These are phyloP conservation scores for Caranx ignobilis DNA, from an alignment of 2,113 vertebrate species.

Conservation along the genomic window DNA sequence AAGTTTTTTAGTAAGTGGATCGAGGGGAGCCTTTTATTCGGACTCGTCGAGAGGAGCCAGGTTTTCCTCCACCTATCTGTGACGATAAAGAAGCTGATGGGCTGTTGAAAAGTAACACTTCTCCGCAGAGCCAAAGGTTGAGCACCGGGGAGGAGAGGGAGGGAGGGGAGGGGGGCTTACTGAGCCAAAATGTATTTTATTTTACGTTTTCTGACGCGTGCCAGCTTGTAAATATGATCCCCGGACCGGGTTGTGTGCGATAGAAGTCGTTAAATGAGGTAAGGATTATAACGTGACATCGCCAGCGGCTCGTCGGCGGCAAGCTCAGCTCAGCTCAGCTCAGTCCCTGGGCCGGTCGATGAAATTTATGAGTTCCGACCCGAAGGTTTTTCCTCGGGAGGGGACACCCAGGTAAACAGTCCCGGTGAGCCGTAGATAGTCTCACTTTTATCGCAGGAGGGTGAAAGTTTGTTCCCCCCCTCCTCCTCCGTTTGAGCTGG, in stretches of 20 bases:
- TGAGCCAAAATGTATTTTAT: slow-evolving; percentile 54
- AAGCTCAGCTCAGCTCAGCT: slow-evolving; percentile 34
- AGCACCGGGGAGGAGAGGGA: slow-evolving; percentile 62
- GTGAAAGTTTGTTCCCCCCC: slow-evolving; percentile 67
- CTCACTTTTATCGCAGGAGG: slow-evolving; percentile 40
- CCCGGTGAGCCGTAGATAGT: slow-evolving; percentile 1
- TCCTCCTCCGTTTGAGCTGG: slow-evolving; percentile 10
- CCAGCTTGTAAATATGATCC: slow-evolving; percentile 44
- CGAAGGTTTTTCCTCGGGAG: slow-evolving; percentile 53
- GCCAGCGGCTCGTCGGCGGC: slow-evolving; percentile 67
- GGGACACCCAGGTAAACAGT: slow-evolving; percentile 69
- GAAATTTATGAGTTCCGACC: slow-evolving; percentile 71
- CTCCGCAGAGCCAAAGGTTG: slow-evolving; percentile 83
- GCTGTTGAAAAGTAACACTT: slow-evolving; percentile 86
- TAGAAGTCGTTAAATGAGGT: slow-evolving; percentile 71
- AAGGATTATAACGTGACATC: slow-evolving; percentile 71
- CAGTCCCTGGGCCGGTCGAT: slow-evolving; percentile 69
- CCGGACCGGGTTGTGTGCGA: slow-evolving; percentile 46
- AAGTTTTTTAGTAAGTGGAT: slow-evolving; percentile 80
- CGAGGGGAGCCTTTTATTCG: slow-evolving; percentile 81
- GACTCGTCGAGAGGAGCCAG: slow-evolving; percentile 83
- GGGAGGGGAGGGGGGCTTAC: slow-evolving; percentile 37
- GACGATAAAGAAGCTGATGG: slow-evolving; percentile 83
- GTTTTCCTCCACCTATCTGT: slow-evolving; percentile 84
- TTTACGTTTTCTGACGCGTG: slow-evolving; percentile 43